phyloP scores from a whole-genome alignment of 2,113 vertebrate species.

The Poeciliopsis retropinna region DNA sequence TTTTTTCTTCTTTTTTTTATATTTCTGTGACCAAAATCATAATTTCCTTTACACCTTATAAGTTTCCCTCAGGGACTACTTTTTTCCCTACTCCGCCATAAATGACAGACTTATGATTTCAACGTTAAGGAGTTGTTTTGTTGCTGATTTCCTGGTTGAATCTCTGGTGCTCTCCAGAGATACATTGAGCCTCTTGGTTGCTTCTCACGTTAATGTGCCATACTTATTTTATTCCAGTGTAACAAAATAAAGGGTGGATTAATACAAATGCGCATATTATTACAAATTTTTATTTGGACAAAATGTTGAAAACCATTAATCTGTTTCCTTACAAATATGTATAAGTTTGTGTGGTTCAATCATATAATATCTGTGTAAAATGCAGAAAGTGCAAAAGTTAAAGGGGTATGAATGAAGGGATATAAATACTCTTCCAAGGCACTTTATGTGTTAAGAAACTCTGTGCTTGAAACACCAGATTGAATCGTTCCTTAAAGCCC shows the following conservation, averaged over 20 bases:
- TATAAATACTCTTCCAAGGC: background rate
- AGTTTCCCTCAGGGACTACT: too few species aligned
- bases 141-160: too few species aligned
- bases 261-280: background rate
- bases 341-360: background rate
- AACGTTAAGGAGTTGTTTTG: too few species aligned
- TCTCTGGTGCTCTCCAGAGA: too few species aligned
- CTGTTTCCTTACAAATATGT: background rate
- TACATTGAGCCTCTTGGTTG: too few species aligned
- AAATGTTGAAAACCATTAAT: background rate
- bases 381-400: background rate
- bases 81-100: too few species aligned
- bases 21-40: too few species aligned
- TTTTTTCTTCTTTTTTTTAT: too few species aligned
- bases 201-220: background rate
- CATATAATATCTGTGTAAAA: background rate
- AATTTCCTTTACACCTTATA: too few species aligned
- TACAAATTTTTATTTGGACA: background rate
- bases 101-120: too few species aligned
- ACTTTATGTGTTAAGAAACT: slow-evolving; percentile 3
- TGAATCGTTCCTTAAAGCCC: slow-evolving; percentile 43
- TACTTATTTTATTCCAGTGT: background rate
- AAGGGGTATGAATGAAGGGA: background rate
- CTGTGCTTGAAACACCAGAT: slow-evolving; percentile 39
- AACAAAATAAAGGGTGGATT: background rate